These are phyloP conservation scores for Onchidella celtica DNA, from an alignment of 2,888 invertebrate species.

Conservation along the genomic window DNA sequence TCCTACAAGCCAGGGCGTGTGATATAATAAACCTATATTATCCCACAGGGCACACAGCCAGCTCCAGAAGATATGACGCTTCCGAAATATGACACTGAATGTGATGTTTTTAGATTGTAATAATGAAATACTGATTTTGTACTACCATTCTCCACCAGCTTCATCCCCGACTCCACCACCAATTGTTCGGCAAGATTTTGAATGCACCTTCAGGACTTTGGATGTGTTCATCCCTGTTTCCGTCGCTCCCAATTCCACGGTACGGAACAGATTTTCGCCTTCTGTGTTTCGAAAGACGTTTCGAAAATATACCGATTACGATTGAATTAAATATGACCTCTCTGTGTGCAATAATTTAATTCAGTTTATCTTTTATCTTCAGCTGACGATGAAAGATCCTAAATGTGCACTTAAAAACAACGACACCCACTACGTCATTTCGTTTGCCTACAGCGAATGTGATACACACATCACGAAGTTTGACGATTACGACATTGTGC, in stretches of 20 bases:
- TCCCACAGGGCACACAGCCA: no score
- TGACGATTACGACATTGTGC: background rate
- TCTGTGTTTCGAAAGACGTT: background rate
- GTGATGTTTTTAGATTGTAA: no score
- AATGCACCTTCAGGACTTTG: background rate
- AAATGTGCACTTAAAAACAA: slow-evolving; percentile 4
- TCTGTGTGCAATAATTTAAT: no score
- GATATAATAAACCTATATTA: no score
- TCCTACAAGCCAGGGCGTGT: no score
- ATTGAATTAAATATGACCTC: no score
- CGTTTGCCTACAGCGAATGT: background rate
- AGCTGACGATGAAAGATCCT: slow-evolving; percentile 14
- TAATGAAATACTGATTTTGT: no score
- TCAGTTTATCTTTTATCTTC: no score
- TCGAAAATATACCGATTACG: no score
- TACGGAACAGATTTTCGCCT: background rate
- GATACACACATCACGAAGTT: background rate
- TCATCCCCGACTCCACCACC: background rate
- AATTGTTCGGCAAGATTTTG: background rate
- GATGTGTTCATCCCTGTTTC: background rate
- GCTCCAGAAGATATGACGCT: no score
- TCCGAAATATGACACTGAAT: no score
- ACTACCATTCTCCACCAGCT: no score
- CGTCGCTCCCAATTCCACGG: background rate
- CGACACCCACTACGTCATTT: slow-evolving; percentile 14